phyloP scores from a whole-genome alignment of 2,888 invertebrate genomes.

The Drosophila pseudotalamancana region DNA sequence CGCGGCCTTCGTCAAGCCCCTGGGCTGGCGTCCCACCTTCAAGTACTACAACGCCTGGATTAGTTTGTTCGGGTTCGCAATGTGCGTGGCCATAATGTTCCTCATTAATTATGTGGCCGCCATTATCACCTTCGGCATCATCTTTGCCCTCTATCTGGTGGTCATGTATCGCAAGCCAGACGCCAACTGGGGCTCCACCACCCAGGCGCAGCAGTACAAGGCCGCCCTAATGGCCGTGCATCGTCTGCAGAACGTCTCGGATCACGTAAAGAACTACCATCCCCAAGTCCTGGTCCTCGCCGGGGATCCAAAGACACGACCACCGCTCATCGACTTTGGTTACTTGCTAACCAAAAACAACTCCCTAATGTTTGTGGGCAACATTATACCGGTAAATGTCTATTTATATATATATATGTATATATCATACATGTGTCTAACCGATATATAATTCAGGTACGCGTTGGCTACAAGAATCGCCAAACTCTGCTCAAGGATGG shows the following conservation, averaged over 20 bases:
- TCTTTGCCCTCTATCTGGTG: constrained; percentile 94
- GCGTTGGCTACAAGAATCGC: constrained; percentile 88
- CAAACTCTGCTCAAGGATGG: constrained; percentile 87
- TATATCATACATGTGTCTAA: background rate
- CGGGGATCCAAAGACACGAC: constrained; percentile 93
- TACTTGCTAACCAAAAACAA: constrained; percentile 95
- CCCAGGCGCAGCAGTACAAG: constrained; percentile 98
- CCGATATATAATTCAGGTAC: constrained; percentile 84
- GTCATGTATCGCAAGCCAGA: constrained; percentile 98
- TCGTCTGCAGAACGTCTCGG: constrained; percentile 92
- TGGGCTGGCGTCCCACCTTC: constrained; percentile 96
- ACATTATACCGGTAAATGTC: constrained; percentile 90
- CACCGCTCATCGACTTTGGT: constrained; percentile 95
- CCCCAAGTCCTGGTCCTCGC: constrained; percentile 94
- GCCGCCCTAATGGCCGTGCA: constrained; percentile 94
- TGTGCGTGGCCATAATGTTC: constrained; percentile 96
- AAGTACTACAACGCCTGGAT: constrained; percentile 97
- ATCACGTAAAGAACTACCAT: constrained; percentile 99
- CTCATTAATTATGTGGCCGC: constrained; percentile 97
- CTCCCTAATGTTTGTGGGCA: constrained; percentile 95
- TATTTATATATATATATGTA: background rate
- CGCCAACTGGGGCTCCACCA: constrained; percentile 99
- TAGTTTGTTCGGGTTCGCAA: constrained; percentile 91
- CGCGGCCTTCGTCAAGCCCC: constrained; percentile 93
- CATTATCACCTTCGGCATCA: constrained; percentile 94